Percentiles rank a stretch among this genome's conserved stretches.
These are phyloP conservation scores for Pteruthius melanotis DNA, from an alignment of 2,113 vertebrate species.

Conservation along the genomic window DNA sequence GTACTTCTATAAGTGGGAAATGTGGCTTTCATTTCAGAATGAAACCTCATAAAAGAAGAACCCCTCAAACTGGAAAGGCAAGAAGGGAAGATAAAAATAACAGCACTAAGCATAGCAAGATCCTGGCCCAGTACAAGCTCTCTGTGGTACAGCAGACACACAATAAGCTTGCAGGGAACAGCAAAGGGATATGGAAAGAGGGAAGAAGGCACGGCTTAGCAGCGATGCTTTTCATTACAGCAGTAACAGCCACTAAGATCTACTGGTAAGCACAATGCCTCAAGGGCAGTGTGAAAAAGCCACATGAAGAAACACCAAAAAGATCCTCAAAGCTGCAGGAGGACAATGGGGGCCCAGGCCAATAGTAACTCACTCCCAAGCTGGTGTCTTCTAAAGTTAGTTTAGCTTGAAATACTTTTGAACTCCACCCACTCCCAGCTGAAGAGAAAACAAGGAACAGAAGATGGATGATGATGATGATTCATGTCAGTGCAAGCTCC, in stretches of 20 bases:
- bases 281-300: background rate
- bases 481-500: background rate
- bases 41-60: background rate
- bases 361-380: background rate
- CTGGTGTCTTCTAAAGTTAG: constrained; percentile 5
- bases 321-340: background rate
- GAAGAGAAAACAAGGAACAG: constrained; percentile 31
- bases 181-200: background rate
- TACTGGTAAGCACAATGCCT: background rate
- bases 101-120: background rate
- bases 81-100: constrained; percentile 5
- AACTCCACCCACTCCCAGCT: constrained; percentile 12
- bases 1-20: background rate
- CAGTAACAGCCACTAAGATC: background rate
- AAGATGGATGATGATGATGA: background rate
- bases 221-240: constrained; percentile 34
- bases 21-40: background rate
- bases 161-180: background rate
- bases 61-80: background rate
- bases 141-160: background rate
- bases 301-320: background rate
- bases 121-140: background rate
- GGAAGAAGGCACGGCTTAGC: background rate
- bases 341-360: background rate
- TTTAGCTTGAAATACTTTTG: constrained; percentile 11